Evolutionary conservation across 2,888 invertebrate genomes (phyloP).

Genomic region (Dasysyrphus tricinctus): DNA sequence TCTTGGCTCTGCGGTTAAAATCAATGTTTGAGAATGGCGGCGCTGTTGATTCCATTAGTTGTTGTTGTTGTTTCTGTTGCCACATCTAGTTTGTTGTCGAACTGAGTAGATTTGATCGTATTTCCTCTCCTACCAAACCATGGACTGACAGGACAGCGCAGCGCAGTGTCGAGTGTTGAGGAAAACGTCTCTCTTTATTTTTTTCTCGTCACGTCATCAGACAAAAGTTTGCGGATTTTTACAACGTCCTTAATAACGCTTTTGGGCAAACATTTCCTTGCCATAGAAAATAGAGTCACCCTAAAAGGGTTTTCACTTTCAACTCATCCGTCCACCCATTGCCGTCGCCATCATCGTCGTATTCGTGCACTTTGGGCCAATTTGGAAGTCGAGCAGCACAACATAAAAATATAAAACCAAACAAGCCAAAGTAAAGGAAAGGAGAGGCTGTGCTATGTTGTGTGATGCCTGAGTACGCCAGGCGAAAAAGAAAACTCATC

Average conservation of each 20-base stretch:
- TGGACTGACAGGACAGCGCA: constrained; percentile 8
- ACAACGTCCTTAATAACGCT: constrained; percentile 69
- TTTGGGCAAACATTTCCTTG: constrained; percentile 66
- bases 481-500: constrained; percentile 66
- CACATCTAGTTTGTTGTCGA: constrained; percentile 51
- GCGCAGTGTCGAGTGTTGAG: constrained; percentile 2
- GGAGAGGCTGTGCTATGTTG: neutral
- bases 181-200: constrained; percentile 56
- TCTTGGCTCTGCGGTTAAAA: constrained; percentile 41
- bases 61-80: constrained; percentile 66
- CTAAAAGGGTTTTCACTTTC: constrained; percentile 74
- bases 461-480: constrained; percentile 1
- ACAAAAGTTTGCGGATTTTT: constrained; percentile 73
- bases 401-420: constrained; percentile 25
- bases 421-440: constrained; percentile 8
- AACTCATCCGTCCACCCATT: constrained; percentile 33
- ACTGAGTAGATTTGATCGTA: constrained; percentile 59
- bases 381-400: constrained; percentile 51
- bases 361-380: constrained; percentile 55
- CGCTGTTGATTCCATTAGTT: constrained; percentile 71
- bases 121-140: constrained; percentile 38
- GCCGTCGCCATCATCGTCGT: neutral
- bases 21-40: constrained; percentile 58
- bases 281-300: constrained; percentile 10
- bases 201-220: constrained; percentile 71